A percentile compares a stretch with the other conserved stretches of the same genome.
Evolutionary conservation across 2,113 vertebrate species (phyloP).

Genomic region (Electrona antarctica): DNA sequence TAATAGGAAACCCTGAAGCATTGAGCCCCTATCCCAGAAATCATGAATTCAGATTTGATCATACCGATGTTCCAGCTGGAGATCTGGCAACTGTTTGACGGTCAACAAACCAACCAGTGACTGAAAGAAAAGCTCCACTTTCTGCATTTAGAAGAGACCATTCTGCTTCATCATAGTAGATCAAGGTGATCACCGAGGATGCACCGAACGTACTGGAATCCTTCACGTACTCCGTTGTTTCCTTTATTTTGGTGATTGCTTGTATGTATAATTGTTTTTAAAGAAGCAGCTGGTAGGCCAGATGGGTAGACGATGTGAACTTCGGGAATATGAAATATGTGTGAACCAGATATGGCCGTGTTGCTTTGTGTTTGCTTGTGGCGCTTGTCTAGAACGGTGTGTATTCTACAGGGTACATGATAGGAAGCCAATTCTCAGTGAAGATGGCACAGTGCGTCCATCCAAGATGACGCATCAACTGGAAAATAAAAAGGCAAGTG

Average conservation of each 20-base stretch:
- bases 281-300: conserved; percentile 43
- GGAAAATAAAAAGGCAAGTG: conserved; percentile 33
- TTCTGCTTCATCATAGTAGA: not conserved
- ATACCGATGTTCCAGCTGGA: not conserved
- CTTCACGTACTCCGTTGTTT: not conserved
- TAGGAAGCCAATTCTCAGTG: conserved; percentile 94
- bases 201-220: not conserved
- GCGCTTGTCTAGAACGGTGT: conserved; percentile 84
- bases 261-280: conserved; percentile 2
- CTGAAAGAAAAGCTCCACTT: not conserved
- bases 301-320: conserved; percentile 56
- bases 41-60: conserved; percentile 1
- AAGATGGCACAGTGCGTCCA: conserved; percentile 93
- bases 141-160: no score
- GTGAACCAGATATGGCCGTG: conserved; percentile 30
- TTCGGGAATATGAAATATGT: conserved; percentile 51
- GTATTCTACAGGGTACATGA: conserved; percentile 95
- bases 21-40: conserved; percentile 14
- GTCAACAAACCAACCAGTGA: not conserved
- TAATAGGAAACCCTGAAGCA: conserved; percentile 21
- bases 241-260: conserved; percentile 37
- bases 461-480: conserved; percentile 94
- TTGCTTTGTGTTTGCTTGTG: conserved; percentile 10
- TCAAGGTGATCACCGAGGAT: not conserved
- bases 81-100: not conserved